phyloP scores from a whole-genome alignment of 2,888 invertebrate species.

The Cephus nigrinus region DNA sequence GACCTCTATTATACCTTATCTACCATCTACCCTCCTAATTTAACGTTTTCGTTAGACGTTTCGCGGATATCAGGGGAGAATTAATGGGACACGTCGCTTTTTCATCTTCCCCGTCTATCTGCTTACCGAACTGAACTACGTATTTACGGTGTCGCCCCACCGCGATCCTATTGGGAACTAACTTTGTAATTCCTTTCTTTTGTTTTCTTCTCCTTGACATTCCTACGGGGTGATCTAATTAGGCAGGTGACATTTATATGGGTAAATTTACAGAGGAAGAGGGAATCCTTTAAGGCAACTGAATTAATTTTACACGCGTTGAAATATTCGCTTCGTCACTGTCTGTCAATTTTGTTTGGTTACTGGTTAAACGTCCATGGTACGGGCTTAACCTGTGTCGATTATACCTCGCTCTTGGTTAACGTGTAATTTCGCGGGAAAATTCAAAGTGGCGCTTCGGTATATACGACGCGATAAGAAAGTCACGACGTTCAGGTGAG shows the following conservation, averaged over 20 bases:
- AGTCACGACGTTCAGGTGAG: not conserved
- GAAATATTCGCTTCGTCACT: not conserved
- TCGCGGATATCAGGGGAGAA: slow-evolving; percentile 22
- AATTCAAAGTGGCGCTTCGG: too few relatives aligned
- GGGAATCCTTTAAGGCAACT: too few relatives aligned
- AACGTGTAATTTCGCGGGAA: too few relatives aligned
- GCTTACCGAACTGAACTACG: slow-evolving; percentile 16
- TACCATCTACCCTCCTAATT: slow-evolving; percentile 24
- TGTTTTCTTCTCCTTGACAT: not conserved
- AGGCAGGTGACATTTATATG: not conserved
- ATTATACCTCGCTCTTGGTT: too few relatives aligned
- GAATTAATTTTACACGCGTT: too few relatives aligned
- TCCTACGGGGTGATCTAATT: not conserved
- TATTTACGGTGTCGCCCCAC: slow-evolving; percentile 6
- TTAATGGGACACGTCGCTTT: slow-evolving; percentile 26
- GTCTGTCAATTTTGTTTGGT: not conserved
- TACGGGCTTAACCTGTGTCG: too few relatives aligned
- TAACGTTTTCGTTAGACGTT: slow-evolving; percentile 24
- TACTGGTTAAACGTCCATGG: not conserved
- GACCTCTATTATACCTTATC: slow-evolving; percentile 24
- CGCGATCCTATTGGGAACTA: not conserved
- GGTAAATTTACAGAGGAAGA: not conserved
- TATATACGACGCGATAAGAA: too few relatives aligned
- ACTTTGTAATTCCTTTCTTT: not conserved
- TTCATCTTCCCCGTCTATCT: slow-evolving; percentile 16